A percentile compares a stretch with the other conserved stretches of the same genome.
These are phyloP conservation scores for Pogonognathellus flavescens DNA, from an alignment of 1,140 invertebrate genomes.

Conservation along the genomic window DNA sequence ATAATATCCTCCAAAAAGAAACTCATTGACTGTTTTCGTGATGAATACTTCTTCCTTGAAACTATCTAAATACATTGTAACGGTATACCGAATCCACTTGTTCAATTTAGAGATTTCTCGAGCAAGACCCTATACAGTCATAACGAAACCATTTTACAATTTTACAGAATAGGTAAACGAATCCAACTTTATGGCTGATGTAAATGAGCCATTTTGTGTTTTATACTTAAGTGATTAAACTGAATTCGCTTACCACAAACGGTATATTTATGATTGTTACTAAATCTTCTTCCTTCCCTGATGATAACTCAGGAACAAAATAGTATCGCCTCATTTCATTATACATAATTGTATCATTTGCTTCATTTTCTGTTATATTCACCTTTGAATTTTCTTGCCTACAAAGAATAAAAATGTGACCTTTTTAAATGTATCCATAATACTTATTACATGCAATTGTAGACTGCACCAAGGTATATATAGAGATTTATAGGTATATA, in stretches of 20 bases:
- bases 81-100: background rate
- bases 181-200: too few species aligned
- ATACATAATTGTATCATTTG: constrained; percentile 62
- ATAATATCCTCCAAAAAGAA: constrained; percentile 51
- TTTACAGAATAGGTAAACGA: too few species aligned
- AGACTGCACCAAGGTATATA: too few species aligned
- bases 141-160: too few species aligned
- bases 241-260: constrained; percentile 35
- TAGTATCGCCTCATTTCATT: constrained; percentile 52
- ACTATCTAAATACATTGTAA: background rate
- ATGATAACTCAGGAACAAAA: constrained; percentile 57
- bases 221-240: background rate
- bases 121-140: background rate
- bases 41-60: constrained; percentile 46
- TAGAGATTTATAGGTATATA: too few species aligned
- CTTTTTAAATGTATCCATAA: background rate
- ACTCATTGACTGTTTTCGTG: constrained; percentile 22
- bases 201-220: too few species aligned
- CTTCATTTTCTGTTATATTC: constrained; percentile 60
- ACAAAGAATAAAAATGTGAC: background rate
- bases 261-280: constrained; percentile 61
- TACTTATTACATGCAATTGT: too few species aligned
- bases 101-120: background rate
- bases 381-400: constrained; percentile 58
- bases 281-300: constrained; percentile 50